Percentiles rank a stretch among this genome's conserved stretches.
Evolutionary conservation across 2,113 vertebrate species (phyloP).

Genomic region (Lipotes vexillifer): DNA sequence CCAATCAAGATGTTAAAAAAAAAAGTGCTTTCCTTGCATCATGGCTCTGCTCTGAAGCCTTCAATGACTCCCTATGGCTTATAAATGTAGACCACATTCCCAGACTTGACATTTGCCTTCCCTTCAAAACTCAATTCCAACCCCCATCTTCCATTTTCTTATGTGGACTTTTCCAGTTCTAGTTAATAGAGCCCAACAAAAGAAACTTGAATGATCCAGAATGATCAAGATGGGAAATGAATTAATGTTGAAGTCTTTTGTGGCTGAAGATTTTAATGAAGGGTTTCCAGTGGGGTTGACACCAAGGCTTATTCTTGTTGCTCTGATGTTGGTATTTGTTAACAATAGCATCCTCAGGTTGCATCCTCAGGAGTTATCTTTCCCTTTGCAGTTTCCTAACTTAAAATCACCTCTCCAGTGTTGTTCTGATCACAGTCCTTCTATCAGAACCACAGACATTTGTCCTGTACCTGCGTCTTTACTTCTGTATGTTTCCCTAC

Average conservation of each 20-base stretch:
- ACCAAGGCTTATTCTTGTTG: neutral
- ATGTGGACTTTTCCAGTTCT: neutral
- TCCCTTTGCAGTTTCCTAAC: neutral
- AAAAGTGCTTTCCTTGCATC: neutral
- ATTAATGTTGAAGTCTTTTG: neutral
- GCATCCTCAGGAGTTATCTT: neutral
- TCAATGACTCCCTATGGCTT: neutral
- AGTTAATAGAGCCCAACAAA: neutral
- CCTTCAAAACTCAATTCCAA: neutral
- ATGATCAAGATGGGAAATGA: neutral
- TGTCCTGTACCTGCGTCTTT: neutral
- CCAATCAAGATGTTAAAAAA: neutral
- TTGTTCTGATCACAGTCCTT: neutral
- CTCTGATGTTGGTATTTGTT: neutral
- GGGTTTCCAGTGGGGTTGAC: neutral
- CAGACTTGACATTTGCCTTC: neutral
- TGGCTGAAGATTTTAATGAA: neutral
- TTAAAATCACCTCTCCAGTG: neutral
- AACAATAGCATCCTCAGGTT: accelerated
- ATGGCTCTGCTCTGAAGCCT: neutral
- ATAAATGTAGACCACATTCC: neutral
- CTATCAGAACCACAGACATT: neutral
- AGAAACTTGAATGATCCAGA: neutral
- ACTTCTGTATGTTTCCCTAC: neutral
- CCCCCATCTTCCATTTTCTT: neutral